Evolutionary conservation across 2,113 vertebrate species (phyloP), one percentile per base, ranked within the genome.

Genomic region (Galemys pyrenaicus): DNA sequence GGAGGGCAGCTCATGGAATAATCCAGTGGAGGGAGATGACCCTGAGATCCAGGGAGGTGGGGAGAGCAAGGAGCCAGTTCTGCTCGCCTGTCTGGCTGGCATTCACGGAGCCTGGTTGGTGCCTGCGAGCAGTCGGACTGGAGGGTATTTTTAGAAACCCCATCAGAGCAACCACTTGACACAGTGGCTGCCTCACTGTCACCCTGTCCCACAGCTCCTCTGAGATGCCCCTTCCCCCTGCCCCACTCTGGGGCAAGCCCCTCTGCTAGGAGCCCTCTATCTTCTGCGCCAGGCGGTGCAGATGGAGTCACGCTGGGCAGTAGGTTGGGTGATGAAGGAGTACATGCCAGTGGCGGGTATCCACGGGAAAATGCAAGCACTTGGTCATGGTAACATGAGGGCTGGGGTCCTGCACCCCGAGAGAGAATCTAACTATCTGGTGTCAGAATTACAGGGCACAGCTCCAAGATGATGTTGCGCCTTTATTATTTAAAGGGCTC

Each of bases 101-200:
- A 68, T 84, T 73, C 78, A 39, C 9, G n/a, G 51, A 77, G 71
- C 70, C 16, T 89, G 94, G 19, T 26, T 62, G 87, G 58, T 75
- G 74, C 80, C 73, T 20, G 11, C 6, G 62, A 89, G 80, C 56
- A 83, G 41, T 62, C 92, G 82, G 41, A 58, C 83, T 44, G 0
- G 2, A 46, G 56, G 9, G 6, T 96, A 95, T 95, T 96, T 97
- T 96, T 97, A 97, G 96, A 92, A 94, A 92, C 24, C 12, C 32
- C 85, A 87, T 94, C 92, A 92, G 75, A 81, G 71, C 73, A 82
- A 73, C 91, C 89, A 74, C 89, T 97, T 92, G 93, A 94, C 90
- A 78, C 44, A 9, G 86, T 56, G 83, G 65, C 85, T 81, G 79
- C 22, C 82, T 92, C 82, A 35, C 35, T 46, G 86, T 88, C 80